Base-by-base conservation (phyloP, 1,140 invertebrate species). In the Meloidogyne floridensis region DNA sequence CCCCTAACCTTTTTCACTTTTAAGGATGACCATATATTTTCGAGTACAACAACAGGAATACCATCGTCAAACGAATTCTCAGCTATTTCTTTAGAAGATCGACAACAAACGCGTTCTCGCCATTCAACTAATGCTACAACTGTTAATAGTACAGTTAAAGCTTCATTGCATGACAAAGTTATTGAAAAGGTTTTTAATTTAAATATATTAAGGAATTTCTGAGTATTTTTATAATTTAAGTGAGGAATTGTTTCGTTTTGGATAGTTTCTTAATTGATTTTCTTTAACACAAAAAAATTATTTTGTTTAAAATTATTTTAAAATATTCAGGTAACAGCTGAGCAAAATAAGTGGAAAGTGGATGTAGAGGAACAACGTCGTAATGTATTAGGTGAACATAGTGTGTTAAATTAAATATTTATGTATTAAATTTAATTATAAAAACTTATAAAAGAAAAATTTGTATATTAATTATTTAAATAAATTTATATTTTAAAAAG, bases 371-470 rank as follows among this genome's bases (percentile, higher is more conserved):
- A 98, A 90, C 97, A 99, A 90, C 92, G 97, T 77, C 93, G 94
- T 86, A 97, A 98, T 91, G 98, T 99, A 89, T 98, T 98, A 90
- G 95, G 98, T 90, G 92, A 95, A 81, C 96, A 98, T 91, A 97
- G 95, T 9, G 98, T 99, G 95, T 93, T 98, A 42, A 99, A 98
- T 92, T 98, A 72, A 85, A 97, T 97, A n/a, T n/a, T n/a, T n/a
- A 83, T 95, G 97, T 11, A n/a, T 65, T n/a, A 65, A 65, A n/a
- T 59, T 15, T 65, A 65, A n/a, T 65, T 65, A 65, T 59, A 15
- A 65, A 65, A n/a, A 65, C n/a, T 65, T 65, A 15, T 56, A 56
- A 15, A 59, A 32, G 32, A 32, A 32, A 15, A 59, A n/a, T n/a
- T n/a, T 65, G 15, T 65, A 65, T 65, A 47, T 65, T 65, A 65